Conservation (phyloP, 1,140 invertebrate species). For the Drosophila miranda region DNA sequence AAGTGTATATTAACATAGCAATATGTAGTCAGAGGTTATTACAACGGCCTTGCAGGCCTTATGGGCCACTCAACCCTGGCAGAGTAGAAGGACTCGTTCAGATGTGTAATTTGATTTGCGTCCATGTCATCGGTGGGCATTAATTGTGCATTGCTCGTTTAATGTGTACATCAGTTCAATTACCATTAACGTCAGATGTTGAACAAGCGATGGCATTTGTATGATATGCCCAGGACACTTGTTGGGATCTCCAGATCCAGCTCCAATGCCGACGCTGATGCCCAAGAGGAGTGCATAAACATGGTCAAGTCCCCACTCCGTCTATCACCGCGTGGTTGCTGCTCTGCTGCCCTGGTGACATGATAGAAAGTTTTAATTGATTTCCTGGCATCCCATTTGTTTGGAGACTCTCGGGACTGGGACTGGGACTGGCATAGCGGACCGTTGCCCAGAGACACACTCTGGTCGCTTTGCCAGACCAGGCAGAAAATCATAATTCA, state of each 20-base stretch:
- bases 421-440: not conserved
- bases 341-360: constrained; percentile 1
- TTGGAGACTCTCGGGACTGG: constrained; percentile 9
- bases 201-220: constrained; percentile 44
- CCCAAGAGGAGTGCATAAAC: constrained; percentile 5
- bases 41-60: too few species aligned
- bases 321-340: not conserved
- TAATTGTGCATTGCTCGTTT: constrained; percentile 44
- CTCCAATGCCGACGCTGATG: not conserved
- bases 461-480: constrained; percentile 34
- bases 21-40: not conserved
- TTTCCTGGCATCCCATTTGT: constrained; percentile 56
- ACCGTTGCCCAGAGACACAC: not conserved
- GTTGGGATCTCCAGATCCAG: constrained; percentile 8
- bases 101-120: constrained; percentile 23
- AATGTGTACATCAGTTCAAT: constrained; percentile 57
- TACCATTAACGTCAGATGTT: constrained; percentile 58
- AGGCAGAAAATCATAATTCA: constrained; percentile 66
- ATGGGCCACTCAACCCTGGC: not conserved
- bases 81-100: not conserved
- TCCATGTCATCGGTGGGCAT: constrained; percentile 24
- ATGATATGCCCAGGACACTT: constrained; percentile 30
- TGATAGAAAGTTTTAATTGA: constrained; percentile 73
- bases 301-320: constrained; percentile 13
- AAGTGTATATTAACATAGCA: not conserved